These are phyloP conservation scores for Babyrousa celebensis DNA, from an alignment of 2,797 vertebrate species.

Conservation along the genomic window DNA sequence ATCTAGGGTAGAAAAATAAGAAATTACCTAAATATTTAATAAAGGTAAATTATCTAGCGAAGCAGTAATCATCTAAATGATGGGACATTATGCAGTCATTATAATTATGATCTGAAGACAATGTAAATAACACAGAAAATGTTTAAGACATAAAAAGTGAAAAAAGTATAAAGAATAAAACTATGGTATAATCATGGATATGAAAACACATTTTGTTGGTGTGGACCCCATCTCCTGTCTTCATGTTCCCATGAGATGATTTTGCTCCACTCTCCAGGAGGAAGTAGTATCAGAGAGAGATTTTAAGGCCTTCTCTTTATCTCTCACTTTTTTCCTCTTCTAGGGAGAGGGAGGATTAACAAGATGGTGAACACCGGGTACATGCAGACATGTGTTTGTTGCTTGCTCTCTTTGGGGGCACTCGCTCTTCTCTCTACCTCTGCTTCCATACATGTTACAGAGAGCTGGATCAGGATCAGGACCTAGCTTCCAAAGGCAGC, in stretches of 20 bases:
- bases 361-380: background rate
- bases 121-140: slow-evolving; percentile 49
- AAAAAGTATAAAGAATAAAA: background rate
- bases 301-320: slow-evolving; percentile 29
- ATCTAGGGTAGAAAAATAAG: slow-evolving; percentile 25
- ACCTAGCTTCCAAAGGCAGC: background rate
- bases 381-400: background rate
- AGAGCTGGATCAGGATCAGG: background rate
- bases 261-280: background rate
- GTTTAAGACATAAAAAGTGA: slow-evolving; percentile 27
- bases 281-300: slow-evolving; percentile 39
- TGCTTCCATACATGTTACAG: background rate
- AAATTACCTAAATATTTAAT: slow-evolving; percentile 72
- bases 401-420: background rate
- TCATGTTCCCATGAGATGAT: background rate
- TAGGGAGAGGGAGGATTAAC: slow-evolving; percentile 4
- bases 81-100: slow-evolving; percentile 26
- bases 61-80: slow-evolving; percentile 26
- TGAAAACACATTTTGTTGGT: slow-evolving; percentile 34
- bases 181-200: background rate
- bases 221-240: background rate
- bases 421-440: background rate
- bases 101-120: slow-evolving; percentile 45
- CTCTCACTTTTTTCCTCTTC: background rate
- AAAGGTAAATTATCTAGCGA: slow-evolving; percentile 62